These are phyloP conservation scores for Coendou prehensilis DNA, from an alignment of 2,797 vertebrate species.

Conservation along the genomic window DNA sequence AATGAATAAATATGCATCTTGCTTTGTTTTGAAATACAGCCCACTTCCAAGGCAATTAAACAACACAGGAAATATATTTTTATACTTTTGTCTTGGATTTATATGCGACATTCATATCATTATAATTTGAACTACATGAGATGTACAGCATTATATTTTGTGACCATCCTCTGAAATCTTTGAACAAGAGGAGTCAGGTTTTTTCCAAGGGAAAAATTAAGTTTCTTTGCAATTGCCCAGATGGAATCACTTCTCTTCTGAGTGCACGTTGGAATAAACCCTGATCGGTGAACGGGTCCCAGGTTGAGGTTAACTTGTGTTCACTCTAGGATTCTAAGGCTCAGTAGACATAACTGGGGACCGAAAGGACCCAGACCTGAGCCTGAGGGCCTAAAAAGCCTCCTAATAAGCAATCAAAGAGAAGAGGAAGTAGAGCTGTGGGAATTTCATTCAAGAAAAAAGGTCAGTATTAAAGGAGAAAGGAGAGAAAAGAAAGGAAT, in stretches of 20 bases:
- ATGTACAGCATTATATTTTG: not conserved
- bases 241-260: not conserved
- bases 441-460: not conserved
- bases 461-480: not conserved
- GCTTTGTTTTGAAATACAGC: not conserved
- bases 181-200: not conserved
- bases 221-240: not conserved
- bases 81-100: not conserved
- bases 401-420: not conserved
- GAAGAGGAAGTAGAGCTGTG: not conserved
- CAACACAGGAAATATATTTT: not conserved
- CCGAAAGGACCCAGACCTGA: not conserved
- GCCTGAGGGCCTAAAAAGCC: not conserved
- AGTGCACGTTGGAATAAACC: not conserved
- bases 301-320: not conserved
- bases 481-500: not conserved
- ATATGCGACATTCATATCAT: not conserved
- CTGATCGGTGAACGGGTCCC: not conserved
- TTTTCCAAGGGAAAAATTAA: not conserved
- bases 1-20: not conserved
- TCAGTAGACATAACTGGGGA: too few species aligned
- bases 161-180: not conserved
- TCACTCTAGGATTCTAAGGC: not conserved
- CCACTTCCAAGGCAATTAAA: not conserved
- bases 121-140: not conserved